These are phyloP conservation scores for Brachionus sp. DNA, from an alignment of 1,140 invertebrate genomes.

Conservation along the genomic window DNA sequence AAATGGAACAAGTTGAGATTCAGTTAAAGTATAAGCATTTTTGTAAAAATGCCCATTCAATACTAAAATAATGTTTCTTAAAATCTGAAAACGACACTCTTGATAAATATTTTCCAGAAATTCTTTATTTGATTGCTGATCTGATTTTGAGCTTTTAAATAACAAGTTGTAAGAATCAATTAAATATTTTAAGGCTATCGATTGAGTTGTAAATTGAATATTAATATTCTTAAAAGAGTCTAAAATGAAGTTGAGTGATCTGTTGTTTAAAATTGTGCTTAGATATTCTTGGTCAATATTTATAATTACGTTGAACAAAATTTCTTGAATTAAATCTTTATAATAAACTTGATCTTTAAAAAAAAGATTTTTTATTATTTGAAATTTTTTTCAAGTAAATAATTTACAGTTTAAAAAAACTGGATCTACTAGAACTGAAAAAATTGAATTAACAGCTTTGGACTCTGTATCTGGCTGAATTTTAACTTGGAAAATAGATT, in stretches of 20 bases:
- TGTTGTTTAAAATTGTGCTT: neutral
- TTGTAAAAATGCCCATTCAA: neutral
- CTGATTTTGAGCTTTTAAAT: conserved; percentile 10
- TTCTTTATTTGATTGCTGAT: neutral
- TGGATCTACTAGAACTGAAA: neutral
- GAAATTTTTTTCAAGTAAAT: neutral
- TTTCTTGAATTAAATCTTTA: neutral
- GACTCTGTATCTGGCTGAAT: neutral
- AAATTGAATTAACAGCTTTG: neutral
- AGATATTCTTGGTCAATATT: conserved; percentile 9
- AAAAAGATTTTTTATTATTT: neutral
- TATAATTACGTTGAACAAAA: neutral
- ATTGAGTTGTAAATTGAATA: conserved; percentile 33
- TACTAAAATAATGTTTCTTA: neutral
- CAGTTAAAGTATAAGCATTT: neutral
- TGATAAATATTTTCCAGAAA: neutral
- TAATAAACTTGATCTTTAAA: conserved; percentile 8
- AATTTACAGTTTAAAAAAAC: conserved; percentile 22
- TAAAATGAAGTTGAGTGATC: neutral
- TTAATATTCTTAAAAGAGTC: conserved; percentile 13
- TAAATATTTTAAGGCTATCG: conserved; percentile 23
- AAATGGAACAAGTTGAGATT: conserved; percentile 27
- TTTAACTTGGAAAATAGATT: conserved; percentile 30
- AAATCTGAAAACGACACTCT: neutral
- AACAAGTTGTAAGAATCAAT: neutral